These are phyloP conservation scores for Anoncus sp. DNA, from an alignment of 2,888 invertebrate species.

Conservation along the genomic window DNA sequence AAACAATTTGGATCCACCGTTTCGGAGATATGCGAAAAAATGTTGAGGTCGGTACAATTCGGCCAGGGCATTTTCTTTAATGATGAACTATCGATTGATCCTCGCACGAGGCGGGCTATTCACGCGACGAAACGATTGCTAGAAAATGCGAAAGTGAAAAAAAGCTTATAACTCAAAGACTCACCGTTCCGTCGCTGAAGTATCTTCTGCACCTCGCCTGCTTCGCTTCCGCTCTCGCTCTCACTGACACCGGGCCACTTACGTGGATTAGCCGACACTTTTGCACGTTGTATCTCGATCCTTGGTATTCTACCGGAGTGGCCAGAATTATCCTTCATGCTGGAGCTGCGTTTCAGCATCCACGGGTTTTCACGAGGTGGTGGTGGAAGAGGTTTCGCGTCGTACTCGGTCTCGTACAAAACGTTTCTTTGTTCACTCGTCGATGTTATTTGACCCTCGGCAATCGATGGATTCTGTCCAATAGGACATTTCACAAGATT, in stretches of 20 bases:
- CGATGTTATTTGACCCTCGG: conserved; percentile 16
- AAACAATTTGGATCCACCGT: too few species aligned
- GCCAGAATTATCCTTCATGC: conserved; percentile 62
- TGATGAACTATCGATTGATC: too few species aligned
- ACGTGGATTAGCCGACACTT: conserved; percentile 64
- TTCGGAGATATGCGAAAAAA: too few species aligned
- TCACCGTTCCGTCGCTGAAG: conserved; percentile 82
- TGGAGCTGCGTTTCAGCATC: conserved; percentile 65
- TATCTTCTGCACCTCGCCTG: conserved; percentile 89
- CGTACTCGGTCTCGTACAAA: conserved; percentile 73
- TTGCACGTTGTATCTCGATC: conserved; percentile 55
- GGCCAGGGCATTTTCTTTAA: too few species aligned
- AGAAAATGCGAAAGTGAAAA: background rate
- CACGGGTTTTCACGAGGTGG: conserved; percentile 71
- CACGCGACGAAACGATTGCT: background rate
- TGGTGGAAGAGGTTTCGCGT: conserved; percentile 83
- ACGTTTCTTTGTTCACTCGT: conserved; percentile 36
- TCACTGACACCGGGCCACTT: conserved; percentile 81
- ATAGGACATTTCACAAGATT: conserved; percentile 47
- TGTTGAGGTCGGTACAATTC: too few species aligned
- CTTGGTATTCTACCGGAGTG: conserved; percentile 48
- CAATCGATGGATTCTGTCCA: conserved; percentile 23
- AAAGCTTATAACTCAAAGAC: conserved; percentile 38
- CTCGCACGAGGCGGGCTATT: too few species aligned
- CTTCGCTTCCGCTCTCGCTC: conserved; percentile 90